A percentile compares a stretch with the other conserved stretches of the same genome.
Evolutionary conservation across 2,113 vertebrate species (phyloP).

Genomic region (Plestiodon gilberti): DNA sequence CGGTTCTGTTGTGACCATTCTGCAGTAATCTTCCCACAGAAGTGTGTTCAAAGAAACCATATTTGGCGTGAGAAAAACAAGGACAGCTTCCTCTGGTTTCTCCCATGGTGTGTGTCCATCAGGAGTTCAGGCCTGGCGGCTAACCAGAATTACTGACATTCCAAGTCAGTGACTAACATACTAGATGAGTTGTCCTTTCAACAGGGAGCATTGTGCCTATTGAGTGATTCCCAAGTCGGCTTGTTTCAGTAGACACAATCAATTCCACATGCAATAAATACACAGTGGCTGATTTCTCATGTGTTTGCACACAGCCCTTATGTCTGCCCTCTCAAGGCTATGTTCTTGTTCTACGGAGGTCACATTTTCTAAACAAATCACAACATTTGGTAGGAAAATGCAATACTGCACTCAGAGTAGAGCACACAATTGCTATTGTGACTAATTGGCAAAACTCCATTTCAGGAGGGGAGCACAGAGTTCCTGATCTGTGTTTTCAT

Average conservation of each 20-base stretch:
- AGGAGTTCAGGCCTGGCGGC: neutral
- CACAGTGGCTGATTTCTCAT: neutral
- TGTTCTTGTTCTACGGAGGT: neutral
- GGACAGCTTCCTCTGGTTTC: neutral
- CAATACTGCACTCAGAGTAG: neutral
- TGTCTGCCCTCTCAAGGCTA: neutral
- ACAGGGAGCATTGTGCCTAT: neutral
- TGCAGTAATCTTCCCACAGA: neutral
- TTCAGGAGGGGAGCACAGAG: neutral
- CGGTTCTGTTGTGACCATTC: neutral
- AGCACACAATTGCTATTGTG: neutral
- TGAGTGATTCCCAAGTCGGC: neutral
- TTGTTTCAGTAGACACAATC: neutral
- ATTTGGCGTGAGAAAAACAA: conserved; percentile 16
- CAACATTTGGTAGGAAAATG: neutral
- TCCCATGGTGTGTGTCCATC: neutral
- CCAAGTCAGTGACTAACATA: rapidly evolving
- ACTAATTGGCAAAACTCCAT: neutral
- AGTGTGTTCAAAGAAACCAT: neutral
- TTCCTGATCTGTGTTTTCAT: neutral
- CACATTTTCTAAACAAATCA: neutral
- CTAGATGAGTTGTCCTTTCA: neutral
- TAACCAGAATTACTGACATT: neutral
- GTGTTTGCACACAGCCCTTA: neutral
- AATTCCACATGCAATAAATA: neutral